Base-by-base conservation (phyloP, 2,888 invertebrate species). In the Drosophila kuntzei region DNA sequence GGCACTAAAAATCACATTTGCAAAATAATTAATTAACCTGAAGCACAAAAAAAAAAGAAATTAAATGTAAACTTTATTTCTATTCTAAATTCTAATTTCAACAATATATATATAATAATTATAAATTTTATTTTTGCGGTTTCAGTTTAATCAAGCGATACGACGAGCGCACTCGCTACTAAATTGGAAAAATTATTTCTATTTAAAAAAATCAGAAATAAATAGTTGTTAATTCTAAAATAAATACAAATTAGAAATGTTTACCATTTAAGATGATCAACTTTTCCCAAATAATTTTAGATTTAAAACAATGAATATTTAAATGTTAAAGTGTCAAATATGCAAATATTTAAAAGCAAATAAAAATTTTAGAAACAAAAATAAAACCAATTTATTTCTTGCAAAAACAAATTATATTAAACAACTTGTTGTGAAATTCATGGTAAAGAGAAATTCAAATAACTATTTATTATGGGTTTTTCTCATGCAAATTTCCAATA, bases 121-220 rank as follows among this genome's bases (percentile, higher is more conserved):
- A 14, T 9, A n/a, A 18, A 32, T 18, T 29, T 37, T 20, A 18
- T 39, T 18, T 27, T 39, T 39, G 32, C 58, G 41, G 9, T 73
- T 85, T 27, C 85, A 87, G 83, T 43, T 55, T 79, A 34, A 76
- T 82, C 41, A 71, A 79, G n/a, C 66, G 72, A 5, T 82, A 80
- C 49, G 76, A 71, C 11, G 74, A 75, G 46, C 79, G 72, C 5
- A 62, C 68, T 9, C 82, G 87, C 39, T 85, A 85, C 68, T 85
- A 73, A 62, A 46, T 55, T 63, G 54, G 55, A 46, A 9, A 29
- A 7, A 20, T 34, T 29, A 44, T 29, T 68, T 51, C 41, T 34
- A 27, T 11, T 6, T 4, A 14, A 29, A 25, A 2, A 11, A n/a
- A 11, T 6, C 2, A 8, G 12, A 39, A 12, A 18, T 12, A 22